Evolutionary conservation across 2,113 vertebrate genomes (phyloP), one percentile per base, ranked within the genome.

Genomic region (Ophthalmolycus amberensis): DNA sequence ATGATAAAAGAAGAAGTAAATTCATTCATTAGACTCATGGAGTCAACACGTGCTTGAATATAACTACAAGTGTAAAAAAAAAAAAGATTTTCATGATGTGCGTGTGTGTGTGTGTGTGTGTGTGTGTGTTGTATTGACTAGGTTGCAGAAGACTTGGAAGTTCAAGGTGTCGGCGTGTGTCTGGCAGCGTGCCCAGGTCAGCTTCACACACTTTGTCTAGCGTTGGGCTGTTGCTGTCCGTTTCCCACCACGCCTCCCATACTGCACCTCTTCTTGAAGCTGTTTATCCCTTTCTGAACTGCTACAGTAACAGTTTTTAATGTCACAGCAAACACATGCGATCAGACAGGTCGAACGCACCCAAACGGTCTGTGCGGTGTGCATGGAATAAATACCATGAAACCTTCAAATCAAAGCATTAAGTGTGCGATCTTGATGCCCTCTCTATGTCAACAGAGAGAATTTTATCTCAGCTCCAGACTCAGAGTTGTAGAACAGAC

Each of bases 81-180:
- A 34, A 34, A 3, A 29, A 29, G 32, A 34, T 34, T 34, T 34
- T 34, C 32, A 34, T 34, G 34, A 6, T 42, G 60, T 59, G n/a
- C n/a, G 27, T 59, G 58, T 32, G 32, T 63, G 60, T 37, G 60
- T 38, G 60, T 38, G 34, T 63, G 60, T 63, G 60, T 63, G 60
- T 63, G 60, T 38, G 60, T 63, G 60, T 63, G 60, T 63, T 29
- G 2, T 29, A 7, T 70, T 70, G 37, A 62, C 62, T 90, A 97
- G 97, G 94, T 97, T 89, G 93, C 97, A 83, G 91, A 82, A 11
- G 95, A 96, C 74, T 96, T 96, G 90, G 91, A 9, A 42, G 93
- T 96, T 72, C 93, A 95, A 62, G 95, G 95, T 86, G 94, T 96
- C 79, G 63, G 95, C 0, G 95, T 93, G 29, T 91, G 91, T 83